Evolutionary conservation across 2,888 invertebrate genomes (phyloP).

Genomic region (Serripes groenlandicus): DNA sequence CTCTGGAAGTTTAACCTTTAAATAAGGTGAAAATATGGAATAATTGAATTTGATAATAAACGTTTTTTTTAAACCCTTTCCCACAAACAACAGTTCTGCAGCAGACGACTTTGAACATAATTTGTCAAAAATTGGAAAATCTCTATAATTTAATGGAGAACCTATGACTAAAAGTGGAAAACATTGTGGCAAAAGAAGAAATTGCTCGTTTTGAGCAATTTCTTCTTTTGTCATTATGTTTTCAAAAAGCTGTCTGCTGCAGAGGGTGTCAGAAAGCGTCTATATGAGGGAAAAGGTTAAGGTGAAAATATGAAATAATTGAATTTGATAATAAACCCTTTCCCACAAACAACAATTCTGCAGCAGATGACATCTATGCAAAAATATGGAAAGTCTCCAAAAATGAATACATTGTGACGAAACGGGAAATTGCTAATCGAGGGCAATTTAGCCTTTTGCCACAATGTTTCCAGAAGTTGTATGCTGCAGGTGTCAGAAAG

Average conservation of each 20-base stretch:
- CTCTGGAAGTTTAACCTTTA: constrained; percentile 73
- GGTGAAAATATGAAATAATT: not conserved
- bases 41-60: too few relatives aligned
- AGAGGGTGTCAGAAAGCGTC: too few relatives aligned
- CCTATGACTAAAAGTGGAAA: too few relatives aligned
- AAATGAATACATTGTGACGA: not conserved
- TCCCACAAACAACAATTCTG: not conserved
- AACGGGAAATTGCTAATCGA: not conserved
- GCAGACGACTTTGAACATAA: too few relatives aligned
- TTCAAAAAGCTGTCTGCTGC: not conserved
- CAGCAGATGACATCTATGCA: not conserved
- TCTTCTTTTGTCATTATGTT: not conserved
- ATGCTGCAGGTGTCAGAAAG: too few relatives aligned
- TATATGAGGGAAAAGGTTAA: not conserved
- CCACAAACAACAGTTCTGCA: too few relatives aligned
- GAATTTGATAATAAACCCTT: not conserved
- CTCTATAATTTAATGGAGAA: too few relatives aligned
- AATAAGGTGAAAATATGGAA: not conserved
- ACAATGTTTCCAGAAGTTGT: not conserved
- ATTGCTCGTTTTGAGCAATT: not conserved
- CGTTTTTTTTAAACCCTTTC: too few relatives aligned
- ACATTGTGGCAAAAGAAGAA: not conserved
- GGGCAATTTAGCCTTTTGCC: not conserved
- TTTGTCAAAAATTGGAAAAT: too few relatives aligned
- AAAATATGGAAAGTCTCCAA: too few relatives aligned